Evolutionary conservation across 2,888 invertebrate species (phyloP), one percentile per base, ranked within the genome.

Genomic region (Alitta virens): DNA sequence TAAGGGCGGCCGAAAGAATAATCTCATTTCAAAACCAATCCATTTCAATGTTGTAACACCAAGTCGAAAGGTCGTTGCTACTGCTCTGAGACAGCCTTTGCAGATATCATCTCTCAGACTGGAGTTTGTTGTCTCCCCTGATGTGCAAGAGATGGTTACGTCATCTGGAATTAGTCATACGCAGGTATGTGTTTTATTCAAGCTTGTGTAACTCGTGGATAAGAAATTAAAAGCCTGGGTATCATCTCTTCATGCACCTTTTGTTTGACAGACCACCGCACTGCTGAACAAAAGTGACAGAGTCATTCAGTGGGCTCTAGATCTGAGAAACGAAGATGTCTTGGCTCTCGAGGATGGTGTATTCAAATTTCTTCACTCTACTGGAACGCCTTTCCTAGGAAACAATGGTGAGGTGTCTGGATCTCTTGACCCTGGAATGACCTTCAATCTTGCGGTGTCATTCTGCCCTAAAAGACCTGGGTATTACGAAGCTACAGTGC

Each of bases 381-480:
- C 75, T 27, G 76, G 80, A 2, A 74, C 75, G 49, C 79, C 80
- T 2, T 78, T 76, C 67, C 66, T 74, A 16, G 73, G 68, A n/a
- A 70, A 70, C 18, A 68, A 72, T 33, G 66, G 68, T 9, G 77
- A 77, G 24, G 74, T 79, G 18, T 74, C 76, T 56, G 79, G 80
- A 16, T 63, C 70, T 3, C 68, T 82, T 42, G 74, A 76, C 9
- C 75, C 79, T n/a, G 78, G 78, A 5, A 69, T 76, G 65, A 73
- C 74, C 0, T 71, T 75, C 55, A 68, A 73, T 23, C 65, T 82
- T 2, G 70, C 75, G 1, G 71, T 81, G 27, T 62, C 76, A 51
- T 82, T 81, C 67, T 76, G 75, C 68, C 81, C 82, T 60, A 73
- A 79, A 79, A 68, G 72, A 75, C 73, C 78, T n/a, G 78, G 80